Base-by-base conservation (phyloP, 2,113 vertebrate genomes). In the Tamias sibiricus region DNA sequence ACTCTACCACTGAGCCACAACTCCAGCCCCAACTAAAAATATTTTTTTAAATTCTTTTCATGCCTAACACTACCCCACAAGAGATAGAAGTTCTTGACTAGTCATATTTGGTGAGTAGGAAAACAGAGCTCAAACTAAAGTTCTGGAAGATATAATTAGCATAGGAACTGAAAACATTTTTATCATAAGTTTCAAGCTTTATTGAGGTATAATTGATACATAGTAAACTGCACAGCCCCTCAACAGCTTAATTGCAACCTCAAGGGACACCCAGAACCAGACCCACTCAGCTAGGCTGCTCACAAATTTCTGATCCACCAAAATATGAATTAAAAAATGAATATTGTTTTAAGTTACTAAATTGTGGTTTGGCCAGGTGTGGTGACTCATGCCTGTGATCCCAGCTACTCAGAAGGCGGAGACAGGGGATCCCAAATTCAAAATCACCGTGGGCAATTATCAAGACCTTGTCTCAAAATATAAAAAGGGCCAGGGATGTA, bases 41-140 rank as follows among this genome's bases (percentile, higher is more conserved):
- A 49, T 13, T 49, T 49, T 49, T 47, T 49, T 49, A 91, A 52
- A 22, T 81, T 87, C 13, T 19, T 92, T 90, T 32, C 37, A 42
- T 68, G 47, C 47, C 80, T 44, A 96, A 95, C 97, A 76, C 37
- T 76, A n/a, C n/a, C 35, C 76, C 80, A 9, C 42, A 84, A 62
- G 92, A 16, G 19, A 52, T 68, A 75, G 82, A 85, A 89, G 49
- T 35, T 66, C 59, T 44, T 84, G 80, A n/a, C 14, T 89, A 44
- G 86, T 93, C 87, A 37, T 83, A 93, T 92, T 87, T 91, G 69
- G 37, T 86, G 40, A 42, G 59, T 59, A 74, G 90, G 84, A 30
- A 90, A 32, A 90, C 22, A 87, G 76, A 90, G 22, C 72, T 94
- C 76, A 95, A 97, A 79, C 14, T 32, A 42, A 85, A 77, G 37